phyloP scores from a whole-genome alignment of 2,797 vertebrate genomes.

The Falco concolor region DNA sequence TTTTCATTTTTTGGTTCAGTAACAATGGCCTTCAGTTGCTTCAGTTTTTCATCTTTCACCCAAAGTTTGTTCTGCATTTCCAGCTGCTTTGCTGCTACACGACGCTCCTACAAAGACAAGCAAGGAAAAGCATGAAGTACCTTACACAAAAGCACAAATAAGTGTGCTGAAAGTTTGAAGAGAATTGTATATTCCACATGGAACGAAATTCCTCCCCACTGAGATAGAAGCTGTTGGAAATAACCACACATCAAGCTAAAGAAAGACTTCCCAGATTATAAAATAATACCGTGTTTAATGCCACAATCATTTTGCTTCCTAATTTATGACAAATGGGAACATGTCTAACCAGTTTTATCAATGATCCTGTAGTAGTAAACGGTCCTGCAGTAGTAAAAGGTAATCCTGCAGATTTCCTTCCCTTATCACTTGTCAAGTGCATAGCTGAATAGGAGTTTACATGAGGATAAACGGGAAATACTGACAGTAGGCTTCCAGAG shows the following conservation, averaged over 20 bases:
- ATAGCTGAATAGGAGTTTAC: not conserved
- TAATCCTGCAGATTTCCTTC: not conserved
- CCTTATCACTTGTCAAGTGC: not conserved
- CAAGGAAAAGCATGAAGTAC: not conserved
- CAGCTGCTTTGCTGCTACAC: constrained; percentile 93
- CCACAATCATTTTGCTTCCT: not conserved
- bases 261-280: not conserved
- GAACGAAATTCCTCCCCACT: not conserved
- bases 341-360: not conserved
- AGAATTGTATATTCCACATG: not conserved
- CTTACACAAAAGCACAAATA: not conserved
- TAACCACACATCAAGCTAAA: accelerated
- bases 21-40: constrained; percentile 95
- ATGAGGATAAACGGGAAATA: accelerated
- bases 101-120: constrained; percentile 77
- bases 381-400: not conserved
- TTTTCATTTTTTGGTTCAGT: constrained; percentile 80
- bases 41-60: constrained; percentile 97
- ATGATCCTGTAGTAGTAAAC: not conserved
- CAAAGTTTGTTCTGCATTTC: constrained; percentile 99
- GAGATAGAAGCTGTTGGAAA: not conserved
- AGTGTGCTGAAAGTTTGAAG: not conserved
- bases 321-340: not conserved
- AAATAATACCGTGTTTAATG: no score
- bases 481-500: not conserved